Base-by-base conservation (phyloP, 2,888 invertebrate species). In the Rhingia campestris region DNA sequence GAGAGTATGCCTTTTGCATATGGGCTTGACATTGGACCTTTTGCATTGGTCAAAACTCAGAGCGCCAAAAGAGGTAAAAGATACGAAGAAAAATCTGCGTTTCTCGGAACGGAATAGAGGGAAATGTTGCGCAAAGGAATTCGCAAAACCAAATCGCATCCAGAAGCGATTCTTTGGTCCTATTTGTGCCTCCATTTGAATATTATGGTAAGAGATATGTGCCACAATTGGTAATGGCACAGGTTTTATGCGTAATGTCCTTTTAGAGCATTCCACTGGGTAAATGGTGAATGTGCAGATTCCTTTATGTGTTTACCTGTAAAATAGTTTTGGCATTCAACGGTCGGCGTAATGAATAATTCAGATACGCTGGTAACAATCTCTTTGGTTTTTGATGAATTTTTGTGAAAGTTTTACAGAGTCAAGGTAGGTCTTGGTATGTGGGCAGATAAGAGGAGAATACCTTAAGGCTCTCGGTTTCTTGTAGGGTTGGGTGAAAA, bases 241-340 rank as follows among this genome's bases (percentile, higher is more conserved):
- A 69, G 82, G 69, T 73, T 63, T 82, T 77, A 73, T 77, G 77
- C 77, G 77, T 77, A 77, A 77, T 67, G 73, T 73, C 82, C 72
- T 82, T 77, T 70, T 81, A 30, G 70, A 66, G 81, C 51, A 10
- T 37, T 39, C 51, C 45, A 53, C 43, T 58, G 56, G 47, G 43
- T 72, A 47, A 69, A 45, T 74, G 74, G 81, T 63, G 49, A 58
- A 72, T 43, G 74, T 47, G 45, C 45, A 59, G 53, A 30, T 51
- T 51, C 10, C 45, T 41, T 47, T 39, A 22, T 53, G 22, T 22
- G 22, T 49, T 39, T 61, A 22, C 2, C 43, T 51, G 58, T 45
- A 53, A 66, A 67, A 61, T 41, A 63, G 69, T 45, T 81, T 22
- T 63, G 37, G 30, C 43, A 53, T 45, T 67, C 47, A 14, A 39